Conservation (phyloP, 2,888 invertebrate species). For the Taenaris catops region DNA sequence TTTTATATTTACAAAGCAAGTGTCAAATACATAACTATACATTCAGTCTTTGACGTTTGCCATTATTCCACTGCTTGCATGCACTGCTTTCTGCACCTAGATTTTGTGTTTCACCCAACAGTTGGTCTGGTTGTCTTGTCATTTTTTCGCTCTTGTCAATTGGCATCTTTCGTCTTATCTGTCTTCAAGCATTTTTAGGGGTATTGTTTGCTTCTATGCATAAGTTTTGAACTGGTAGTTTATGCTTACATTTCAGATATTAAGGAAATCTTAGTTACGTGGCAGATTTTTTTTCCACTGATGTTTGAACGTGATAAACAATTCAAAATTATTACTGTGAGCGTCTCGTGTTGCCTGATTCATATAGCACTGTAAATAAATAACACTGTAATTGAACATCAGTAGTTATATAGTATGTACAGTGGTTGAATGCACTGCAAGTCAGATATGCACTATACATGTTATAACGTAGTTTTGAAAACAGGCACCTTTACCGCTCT, state of each 20-base stretch:
- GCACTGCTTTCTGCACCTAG: conserved; percentile 59
- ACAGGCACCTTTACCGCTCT: conserved; percentile 16
- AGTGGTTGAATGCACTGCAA: conserved; percentile 31
- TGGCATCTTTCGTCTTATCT: conserved; percentile 53
- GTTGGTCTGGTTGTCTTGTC: conserved; percentile 62
- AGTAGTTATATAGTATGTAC: conserved; percentile 26
- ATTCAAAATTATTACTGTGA: conserved; percentile 19
- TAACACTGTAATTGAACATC: conserved; percentile 39
- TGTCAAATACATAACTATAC: conserved; percentile 32
- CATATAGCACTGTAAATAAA: conserved; percentile 29
- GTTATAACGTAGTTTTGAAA: conserved; percentile 19
- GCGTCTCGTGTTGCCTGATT: conserved; percentile 16
- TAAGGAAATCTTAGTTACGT: conserved; percentile 19
- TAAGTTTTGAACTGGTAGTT: conserved; percentile 41
- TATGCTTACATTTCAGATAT: conserved; percentile 43
- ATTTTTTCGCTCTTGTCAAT: conserved; percentile 53
- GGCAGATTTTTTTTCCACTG: conserved; percentile 6
- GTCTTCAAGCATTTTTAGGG: conserved; percentile 35
- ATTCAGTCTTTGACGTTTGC: conserved; percentile 38
- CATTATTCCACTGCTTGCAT: conserved; percentile 46
- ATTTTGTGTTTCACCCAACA: conserved; percentile 46
- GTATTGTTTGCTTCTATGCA: conserved; percentile 55
- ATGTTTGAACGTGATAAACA: conserved; percentile 29
- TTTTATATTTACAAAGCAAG: conserved; percentile 29
- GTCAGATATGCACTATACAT: conserved; percentile 40